Conservation (phyloP, 2,888 invertebrate genomes). For the Plebejus anna region DNA sequence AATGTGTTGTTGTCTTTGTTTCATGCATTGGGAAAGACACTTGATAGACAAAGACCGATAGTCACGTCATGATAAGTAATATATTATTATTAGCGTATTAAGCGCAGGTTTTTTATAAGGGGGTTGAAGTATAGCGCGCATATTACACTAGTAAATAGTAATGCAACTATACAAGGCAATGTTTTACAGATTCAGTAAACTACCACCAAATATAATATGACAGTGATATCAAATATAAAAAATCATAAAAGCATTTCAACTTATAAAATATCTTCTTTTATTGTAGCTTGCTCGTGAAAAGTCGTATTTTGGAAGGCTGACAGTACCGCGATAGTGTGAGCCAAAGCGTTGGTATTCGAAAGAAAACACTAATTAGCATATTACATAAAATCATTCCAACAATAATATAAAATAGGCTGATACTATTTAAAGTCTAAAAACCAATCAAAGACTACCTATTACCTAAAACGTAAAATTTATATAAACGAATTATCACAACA, state of each 20-base stretch:
- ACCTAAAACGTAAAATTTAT: not conserved
- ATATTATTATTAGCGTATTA: not conserved
- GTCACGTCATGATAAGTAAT: not conserved
- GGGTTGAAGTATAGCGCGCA: not conserved
- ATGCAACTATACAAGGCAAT: slow-evolving; percentile 15
- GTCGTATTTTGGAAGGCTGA: not conserved
- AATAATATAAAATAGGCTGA: not conserved
- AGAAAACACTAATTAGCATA: not conserved
- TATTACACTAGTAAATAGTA: not conserved
- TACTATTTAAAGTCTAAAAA: not conserved
- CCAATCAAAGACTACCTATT: not conserved
- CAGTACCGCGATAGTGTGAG: not conserved
- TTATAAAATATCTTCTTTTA: not conserved
- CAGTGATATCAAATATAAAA: no score
- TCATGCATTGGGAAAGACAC: no score
- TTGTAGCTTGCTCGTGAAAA: not conserved
- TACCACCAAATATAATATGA: not conserved
- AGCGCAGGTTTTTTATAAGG: not conserved
- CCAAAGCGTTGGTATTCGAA: not conserved
- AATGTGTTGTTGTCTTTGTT: not conserved
- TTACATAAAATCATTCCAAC: not conserved
- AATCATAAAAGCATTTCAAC: not conserved
- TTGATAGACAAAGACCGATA: not conserved
- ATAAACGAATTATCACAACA: slow-evolving; percentile 12
- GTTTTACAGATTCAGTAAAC: not conserved